Base-by-base conservation (phyloP, 2,797 vertebrate genomes). In the Ataeniobius toweri region DNA sequence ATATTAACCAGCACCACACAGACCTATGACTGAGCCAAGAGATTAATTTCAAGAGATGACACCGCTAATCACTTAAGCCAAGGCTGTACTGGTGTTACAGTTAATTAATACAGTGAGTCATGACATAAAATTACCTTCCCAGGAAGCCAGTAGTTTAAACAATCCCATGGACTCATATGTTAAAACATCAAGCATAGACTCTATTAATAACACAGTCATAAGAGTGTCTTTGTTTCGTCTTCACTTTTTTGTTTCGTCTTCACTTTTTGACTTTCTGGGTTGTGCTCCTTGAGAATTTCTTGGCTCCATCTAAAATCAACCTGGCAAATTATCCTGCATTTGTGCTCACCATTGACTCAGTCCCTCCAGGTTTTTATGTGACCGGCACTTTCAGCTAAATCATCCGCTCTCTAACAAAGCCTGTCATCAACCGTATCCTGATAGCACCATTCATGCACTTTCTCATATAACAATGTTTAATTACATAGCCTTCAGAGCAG, bases 401-500 rank as follows among this genome's bases (percentile, higher is more conserved):
- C 94, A 92, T 89, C 83, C 68, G 72, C 89, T 89, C 85, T 78
- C 89, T 71, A 85, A 85, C 88, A 79, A 80, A 77, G 81, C 83
- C 87, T 74, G 89, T 91, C 92, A 93, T 94, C 91, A 90, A 86
- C 79, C 86, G 80, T 80, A 91, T 93, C 89, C 91, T 88, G 86
- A 93, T 91, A 88, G 90, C 93, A 93, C 90, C 90, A 93, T 93
- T 93, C 88, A 93, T 94, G 91, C 91, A 92, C 89, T 93, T 90
- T 91, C 89, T 92, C 92, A 90, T 91, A 93, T 93, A 93, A 94
- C 92, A 93, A 92, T 92, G 92, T 93, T 94, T 94, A 94, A 94
- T 94, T 94, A 93, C 91, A 92, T 90, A 92, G 92, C 90, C 90
- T 92, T 94, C 91, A 90, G 91, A 92, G 90, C 89, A 86, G 89